Percentiles rank a stretch among this genome's conserved stretches.
Evolutionary conservation across 2,797 vertebrate genomes (phyloP).

Genomic region (Anolis apletophallus): DNA sequence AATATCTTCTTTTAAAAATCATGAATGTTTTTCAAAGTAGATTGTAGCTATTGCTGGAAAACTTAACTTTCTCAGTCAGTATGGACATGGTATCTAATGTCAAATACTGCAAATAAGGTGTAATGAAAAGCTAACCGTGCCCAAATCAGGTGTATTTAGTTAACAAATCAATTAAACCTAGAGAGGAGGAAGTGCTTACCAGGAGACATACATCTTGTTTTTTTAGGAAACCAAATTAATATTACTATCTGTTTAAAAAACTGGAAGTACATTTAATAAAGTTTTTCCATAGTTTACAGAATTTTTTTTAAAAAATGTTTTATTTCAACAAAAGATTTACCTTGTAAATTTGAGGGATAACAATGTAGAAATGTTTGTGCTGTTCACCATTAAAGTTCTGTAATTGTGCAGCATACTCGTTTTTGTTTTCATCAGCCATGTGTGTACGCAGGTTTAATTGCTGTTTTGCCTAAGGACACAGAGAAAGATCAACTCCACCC

Average conservation of each 20-base stretch:
- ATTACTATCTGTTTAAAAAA: neutral
- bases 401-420: constrained; percentile 96
- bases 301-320: neutral
- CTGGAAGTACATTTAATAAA: constrained; percentile 36
- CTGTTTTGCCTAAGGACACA: constrained; percentile 87
- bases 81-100: neutral
- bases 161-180: neutral
- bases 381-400: constrained; percentile 97
- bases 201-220: neutral
- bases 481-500: constrained; percentile 40
- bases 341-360: constrained; percentile 98
- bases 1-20: too few species aligned
- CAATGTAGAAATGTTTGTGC: constrained; percentile 95
- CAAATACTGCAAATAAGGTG: neutral
- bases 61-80: too few species aligned
- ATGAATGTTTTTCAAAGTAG: neutral
- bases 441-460: constrained; percentile 95
- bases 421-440: constrained; percentile 97
- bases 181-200: neutral
- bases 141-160: neutral
- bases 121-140: neutral
- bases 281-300: constrained; percentile 33
- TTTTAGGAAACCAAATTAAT: neutral
- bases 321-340: constrained; percentile 73
- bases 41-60: neutral